Percentiles rank a stretch among this genome's conserved stretches.
Conservation (phyloP, 2,113 vertebrate genomes). For the Synchiropus splendidus region DNA sequence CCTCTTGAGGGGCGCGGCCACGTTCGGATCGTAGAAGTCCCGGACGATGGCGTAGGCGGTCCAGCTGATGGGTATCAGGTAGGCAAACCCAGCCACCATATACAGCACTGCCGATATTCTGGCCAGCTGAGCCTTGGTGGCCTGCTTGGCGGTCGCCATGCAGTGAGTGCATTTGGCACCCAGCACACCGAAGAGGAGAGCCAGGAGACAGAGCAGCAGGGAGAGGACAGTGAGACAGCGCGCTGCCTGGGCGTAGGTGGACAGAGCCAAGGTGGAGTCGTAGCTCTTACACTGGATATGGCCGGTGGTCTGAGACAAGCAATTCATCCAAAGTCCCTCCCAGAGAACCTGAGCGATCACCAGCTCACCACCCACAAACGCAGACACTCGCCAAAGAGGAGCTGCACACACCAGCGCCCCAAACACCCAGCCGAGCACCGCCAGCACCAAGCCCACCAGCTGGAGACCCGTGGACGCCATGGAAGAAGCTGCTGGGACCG, state of each 20-base stretch:
- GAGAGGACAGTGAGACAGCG: slow-evolving; percentile 67
- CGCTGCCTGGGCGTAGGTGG: slow-evolving; percentile 66
- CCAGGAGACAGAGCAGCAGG: slow-evolving; percentile 69
- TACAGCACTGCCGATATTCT: slow-evolving; percentile 55
- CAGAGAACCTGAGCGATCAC: slow-evolving; percentile 76
- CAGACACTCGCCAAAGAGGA: slow-evolving; percentile 76
- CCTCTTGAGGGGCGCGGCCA: slow-evolving; percentile 59
- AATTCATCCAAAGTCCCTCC: slow-evolving; percentile 87
- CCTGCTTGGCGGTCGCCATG: slow-evolving; percentile 57
- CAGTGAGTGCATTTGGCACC: slow-evolving; percentile 80
- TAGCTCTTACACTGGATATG: slow-evolving; percentile 74
- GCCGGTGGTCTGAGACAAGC: slow-evolving; percentile 72
- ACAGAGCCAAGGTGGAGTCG: slow-evolving; percentile 75
- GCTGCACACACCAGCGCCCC: slow-evolving; percentile 67
- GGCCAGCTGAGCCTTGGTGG: slow-evolving; percentile 64
- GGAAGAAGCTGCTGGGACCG: not conserved
- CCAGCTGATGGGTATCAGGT: slow-evolving; percentile 59
- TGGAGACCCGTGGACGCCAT: slow-evolving; percentile 79
- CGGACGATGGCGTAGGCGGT: slow-evolving; percentile 51
- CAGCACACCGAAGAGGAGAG: slow-evolving; percentile 61
- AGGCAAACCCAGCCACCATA: slow-evolving; percentile 50
- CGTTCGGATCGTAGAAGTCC: slow-evolving; percentile 61
- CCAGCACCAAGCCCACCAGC: slow-evolving; percentile 68
- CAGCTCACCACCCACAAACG: slow-evolving; percentile 77
- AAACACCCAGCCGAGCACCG: slow-evolving; percentile 68